A percentile compares a stretch with the other conserved stretches of the same genome.
Evolutionary conservation across 2,113 vertebrate species (phyloP).

Genomic region (Rattus norvegicus): GRCr8 NC_086022.1:162827001-162827500

Average conservation of each 20-base stretch:
- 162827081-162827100: neutral
- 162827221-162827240: neutral
- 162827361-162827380: neutral
- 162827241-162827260: neutral
- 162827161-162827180: neutral
- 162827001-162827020: neutral
- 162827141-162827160: neutral
- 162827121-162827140: neutral
- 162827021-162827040: neutral
- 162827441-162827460: no score
- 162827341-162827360: neutral
- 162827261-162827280: fast-evolving
- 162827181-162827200: neutral
- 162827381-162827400: neutral
- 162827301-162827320: fast-evolving
- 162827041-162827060: neutral
- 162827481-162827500: neutral
- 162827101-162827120: neutral
- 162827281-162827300: fast-evolving
- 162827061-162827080: neutral
- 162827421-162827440: neutral
- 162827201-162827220: no score
- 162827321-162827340: neutral
- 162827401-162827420: neutral
- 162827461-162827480: no score